phyloP scores from a whole-genome alignment of 1,140 invertebrate genomes.

The Glossosoma conforme region DNA sequence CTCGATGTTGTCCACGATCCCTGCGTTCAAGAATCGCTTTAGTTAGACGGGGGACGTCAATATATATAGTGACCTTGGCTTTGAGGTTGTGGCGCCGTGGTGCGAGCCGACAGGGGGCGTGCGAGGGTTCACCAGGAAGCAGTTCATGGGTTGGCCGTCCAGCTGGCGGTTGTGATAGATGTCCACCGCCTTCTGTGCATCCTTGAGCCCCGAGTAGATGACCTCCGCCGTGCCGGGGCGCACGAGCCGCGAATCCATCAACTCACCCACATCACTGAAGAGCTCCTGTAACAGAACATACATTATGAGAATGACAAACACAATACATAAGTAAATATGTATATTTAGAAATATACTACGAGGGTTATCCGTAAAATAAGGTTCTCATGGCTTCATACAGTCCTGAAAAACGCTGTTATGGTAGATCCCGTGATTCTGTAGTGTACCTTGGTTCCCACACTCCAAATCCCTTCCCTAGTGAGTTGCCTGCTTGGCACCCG shows the following conservation, averaged over 20 bases:
- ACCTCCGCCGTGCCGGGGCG: conserved; percentile 84
- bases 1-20: not conserved
- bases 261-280: conserved; percentile 85
- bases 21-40: too few species aligned
- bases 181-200: conserved; percentile 83
- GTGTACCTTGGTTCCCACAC: too few species aligned
- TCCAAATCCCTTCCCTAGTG: too few species aligned
- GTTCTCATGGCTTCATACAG: too few species aligned
- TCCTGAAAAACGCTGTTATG: too few species aligned
- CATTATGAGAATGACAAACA: not conserved
- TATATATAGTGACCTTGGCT: conserved; percentile 24
- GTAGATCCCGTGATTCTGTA: too few species aligned
- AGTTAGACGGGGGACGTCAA: too few species aligned
- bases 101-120: conserved; percentile 38
- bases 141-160: conserved; percentile 81
- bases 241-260: conserved; percentile 77
- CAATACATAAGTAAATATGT: too few species aligned
- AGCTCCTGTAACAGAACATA: conserved; percentile 63
- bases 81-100: conserved; percentile 11
- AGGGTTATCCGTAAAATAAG: too few species aligned
- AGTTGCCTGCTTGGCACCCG: too few species aligned
- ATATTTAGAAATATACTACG: too few species aligned
- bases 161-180: conserved; percentile 88
- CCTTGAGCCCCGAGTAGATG: conserved; percentile 76
- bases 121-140: conserved; percentile 67